Evolutionary conservation across 2,113 vertebrate species (phyloP).

Genomic region (Rattus rattus): DNA sequence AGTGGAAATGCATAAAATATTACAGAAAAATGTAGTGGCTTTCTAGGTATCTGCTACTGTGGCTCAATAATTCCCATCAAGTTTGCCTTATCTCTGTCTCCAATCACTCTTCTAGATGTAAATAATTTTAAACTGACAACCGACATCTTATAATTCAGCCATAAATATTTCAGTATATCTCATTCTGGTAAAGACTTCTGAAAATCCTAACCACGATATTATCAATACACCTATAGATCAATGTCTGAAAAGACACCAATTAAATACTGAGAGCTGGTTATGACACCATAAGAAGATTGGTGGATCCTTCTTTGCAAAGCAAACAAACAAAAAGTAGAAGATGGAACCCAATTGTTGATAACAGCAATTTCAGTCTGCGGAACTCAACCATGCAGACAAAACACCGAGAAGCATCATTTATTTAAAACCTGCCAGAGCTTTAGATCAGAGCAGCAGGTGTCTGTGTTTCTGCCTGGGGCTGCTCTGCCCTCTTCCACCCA

Average conservation of each 20-base stretch:
- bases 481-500: not conserved
- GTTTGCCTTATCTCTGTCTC: not conserved
- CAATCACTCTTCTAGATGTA: not conserved
- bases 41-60: not conserved
- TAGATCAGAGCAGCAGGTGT: not conserved
- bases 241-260: not conserved
- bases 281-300: not conserved
- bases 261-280: not conserved
- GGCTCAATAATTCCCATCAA: not conserved
- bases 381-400: not conserved
- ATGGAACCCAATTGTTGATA: conserved; percentile 25
- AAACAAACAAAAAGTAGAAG: not conserved
- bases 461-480: not conserved
- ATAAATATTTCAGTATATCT: conserved; percentile 12
- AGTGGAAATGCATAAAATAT: conserved; percentile 10
- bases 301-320: not conserved
- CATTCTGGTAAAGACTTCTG: not conserved
- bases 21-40: not conserved
- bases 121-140: conserved; percentile 48
- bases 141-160: not conserved
- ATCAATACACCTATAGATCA: not conserved
- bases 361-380: conserved; percentile 12
- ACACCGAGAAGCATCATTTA: not conserved
- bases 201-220: conserved; percentile 18
- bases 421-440: conserved; percentile 26